phyloP scores from a whole-genome alignment of 2,888 invertebrate genomes.

The Pterobdella sp. region DNA sequence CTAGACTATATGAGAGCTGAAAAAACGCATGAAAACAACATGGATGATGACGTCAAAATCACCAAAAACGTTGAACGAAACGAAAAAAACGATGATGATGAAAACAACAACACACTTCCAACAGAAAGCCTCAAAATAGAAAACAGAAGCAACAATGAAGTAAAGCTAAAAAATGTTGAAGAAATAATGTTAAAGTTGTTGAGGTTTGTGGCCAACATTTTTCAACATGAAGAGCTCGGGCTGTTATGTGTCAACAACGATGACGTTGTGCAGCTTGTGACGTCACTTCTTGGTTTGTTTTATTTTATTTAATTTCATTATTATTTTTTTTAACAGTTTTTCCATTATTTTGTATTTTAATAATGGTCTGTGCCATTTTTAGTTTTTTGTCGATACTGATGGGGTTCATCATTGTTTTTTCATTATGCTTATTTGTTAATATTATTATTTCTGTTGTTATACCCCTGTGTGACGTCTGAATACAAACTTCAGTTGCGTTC shows the following conservation, averaged over 20 bases:
- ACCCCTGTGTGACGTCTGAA: too few relatives aligned
- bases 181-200: slow-evolving; percentile 14
- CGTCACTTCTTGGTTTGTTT: neutral
- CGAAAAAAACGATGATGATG: neutral
- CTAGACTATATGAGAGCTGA: neutral
- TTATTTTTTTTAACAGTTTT: neutral
- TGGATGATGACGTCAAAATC: slow-evolving; percentile 2
- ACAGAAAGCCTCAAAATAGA: neutral
- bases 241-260: neutral
- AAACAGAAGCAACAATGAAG: neutral
- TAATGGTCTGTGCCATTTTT: neutral
- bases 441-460: too few relatives aligned
- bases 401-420: too few relatives aligned
- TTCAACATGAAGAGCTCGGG: slow-evolving; percentile 1
- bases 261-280: neutral
- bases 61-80: neutral
- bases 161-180: neutral
- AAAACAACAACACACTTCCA: neutral
- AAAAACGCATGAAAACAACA: neutral
- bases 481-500: neutral
- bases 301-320: neutral
- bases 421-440: too few relatives aligned
- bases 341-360: neutral
- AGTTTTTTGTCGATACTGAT: neutral
- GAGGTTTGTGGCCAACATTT: slow-evolving; percentile 17